Evolutionary conservation across 1,140 invertebrate species (phyloP).

Genomic region (Bombus haemorrhoidalis): DNA sequence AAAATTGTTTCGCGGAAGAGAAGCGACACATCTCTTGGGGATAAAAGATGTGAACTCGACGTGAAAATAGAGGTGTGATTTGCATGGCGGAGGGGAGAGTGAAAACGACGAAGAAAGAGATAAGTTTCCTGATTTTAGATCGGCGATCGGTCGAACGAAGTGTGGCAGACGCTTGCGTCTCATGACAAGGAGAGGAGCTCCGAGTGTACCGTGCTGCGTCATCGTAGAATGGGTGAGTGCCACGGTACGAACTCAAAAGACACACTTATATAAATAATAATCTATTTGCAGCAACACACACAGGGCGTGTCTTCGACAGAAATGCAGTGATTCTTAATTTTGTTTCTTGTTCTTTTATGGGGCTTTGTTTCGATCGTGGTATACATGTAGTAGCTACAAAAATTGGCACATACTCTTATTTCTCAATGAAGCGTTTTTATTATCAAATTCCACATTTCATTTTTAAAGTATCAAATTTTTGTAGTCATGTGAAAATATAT

Average conservation of each 20-base stretch:
- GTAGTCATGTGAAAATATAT: no score
- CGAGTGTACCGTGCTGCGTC: slow-evolving; percentile 36
- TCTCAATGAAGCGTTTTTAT: not conserved
- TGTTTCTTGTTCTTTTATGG: not conserved
- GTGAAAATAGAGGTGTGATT: not conserved
- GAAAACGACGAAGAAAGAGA: slow-evolving; percentile 5
- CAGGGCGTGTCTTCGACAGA: slow-evolving; percentile 64
- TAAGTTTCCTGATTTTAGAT: slow-evolving; percentile 18
- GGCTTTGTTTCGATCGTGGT: no score
- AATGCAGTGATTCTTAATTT: slow-evolving; percentile 18
- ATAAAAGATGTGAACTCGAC: slow-evolving; percentile 25
- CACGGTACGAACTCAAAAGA: not conserved
- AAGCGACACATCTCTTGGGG: not conserved
- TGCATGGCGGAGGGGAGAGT: slow-evolving; percentile 24
- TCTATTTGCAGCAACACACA: slow-evolving; percentile 55
- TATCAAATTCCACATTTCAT: not conserved
- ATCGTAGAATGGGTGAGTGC: slow-evolving; percentile 71
- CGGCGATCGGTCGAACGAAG: slow-evolving; percentile 19
- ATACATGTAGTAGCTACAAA: no score
- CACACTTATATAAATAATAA: slow-evolving; percentile 60
- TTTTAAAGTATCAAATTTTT: not conserved
- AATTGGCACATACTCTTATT: no score
- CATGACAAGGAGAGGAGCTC: slow-evolving; percentile 47
- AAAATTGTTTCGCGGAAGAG: not conserved
- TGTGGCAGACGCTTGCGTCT: slow-evolving; percentile 46